phyloP scores from a whole-genome alignment of 2,888 invertebrate species.

The Dusona sp. region DNA sequence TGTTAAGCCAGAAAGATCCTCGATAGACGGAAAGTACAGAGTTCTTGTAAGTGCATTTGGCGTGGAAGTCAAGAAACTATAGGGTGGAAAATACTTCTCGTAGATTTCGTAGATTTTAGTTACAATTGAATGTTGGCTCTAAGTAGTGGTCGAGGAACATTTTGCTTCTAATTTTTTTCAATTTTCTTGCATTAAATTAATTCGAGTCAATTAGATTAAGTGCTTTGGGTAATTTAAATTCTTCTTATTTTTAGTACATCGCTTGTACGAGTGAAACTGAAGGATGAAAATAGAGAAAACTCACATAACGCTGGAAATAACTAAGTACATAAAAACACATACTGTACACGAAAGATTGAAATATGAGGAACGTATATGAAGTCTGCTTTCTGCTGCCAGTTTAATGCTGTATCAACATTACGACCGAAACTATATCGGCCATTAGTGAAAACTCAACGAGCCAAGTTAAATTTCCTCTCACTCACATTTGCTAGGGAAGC shows the following conservation, averaged over 20 bases:
- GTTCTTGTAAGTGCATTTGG: slow-evolving; percentile 33
- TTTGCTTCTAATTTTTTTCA: background rate
- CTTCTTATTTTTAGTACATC: background rate
- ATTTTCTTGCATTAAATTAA: background rate
- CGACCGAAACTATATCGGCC: slow-evolving; percentile 31
- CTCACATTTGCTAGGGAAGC: background rate
- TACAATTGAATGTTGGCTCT: slow-evolving; percentile 2
- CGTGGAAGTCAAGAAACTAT: slow-evolving; percentile 27
- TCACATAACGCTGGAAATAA: background rate
- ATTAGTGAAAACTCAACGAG: slow-evolving; percentile 47
- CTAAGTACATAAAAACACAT: background rate
- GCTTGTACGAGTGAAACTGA: background rate
- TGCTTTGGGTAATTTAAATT: background rate
- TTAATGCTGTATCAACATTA: slow-evolving; percentile 35
- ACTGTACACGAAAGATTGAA: slow-evolving; percentile 5
- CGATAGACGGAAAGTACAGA: slow-evolving; percentile 21
- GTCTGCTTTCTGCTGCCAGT: slow-evolving; percentile 28
- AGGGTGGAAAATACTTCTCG: slow-evolving; percentile 10
- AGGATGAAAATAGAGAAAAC: background rate
- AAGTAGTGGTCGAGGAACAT: background rate
- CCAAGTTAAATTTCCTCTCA: slow-evolving; percentile 40
- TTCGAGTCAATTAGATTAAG: background rate
- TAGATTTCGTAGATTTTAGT: slow-evolving; percentile 26
- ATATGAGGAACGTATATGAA: slow-evolving; percentile 8
- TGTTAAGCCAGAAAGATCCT: slow-evolving; percentile 29